These are phyloP conservation scores for Folsomia candida DNA, from an alignment of 2,888 invertebrate species.

Conservation along the genomic window DNA sequence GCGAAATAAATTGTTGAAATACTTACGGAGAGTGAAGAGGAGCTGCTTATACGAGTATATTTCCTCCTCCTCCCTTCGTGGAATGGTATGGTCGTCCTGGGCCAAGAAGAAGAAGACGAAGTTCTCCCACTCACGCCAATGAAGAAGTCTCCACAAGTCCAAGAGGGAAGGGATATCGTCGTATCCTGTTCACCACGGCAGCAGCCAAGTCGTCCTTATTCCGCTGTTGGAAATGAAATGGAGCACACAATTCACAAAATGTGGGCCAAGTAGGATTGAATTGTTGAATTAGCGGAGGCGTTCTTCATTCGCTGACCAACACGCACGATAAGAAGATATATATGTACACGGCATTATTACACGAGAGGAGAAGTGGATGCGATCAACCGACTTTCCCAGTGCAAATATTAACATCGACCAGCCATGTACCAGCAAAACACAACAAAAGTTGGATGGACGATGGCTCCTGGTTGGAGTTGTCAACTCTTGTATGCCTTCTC, in stretches of 20 bases:
- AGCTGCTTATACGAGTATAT: too few relatives aligned
- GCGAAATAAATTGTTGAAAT: not conserved
- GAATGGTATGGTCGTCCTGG: not conserved
- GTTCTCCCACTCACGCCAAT: too few relatives aligned
- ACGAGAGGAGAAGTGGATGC: not conserved
- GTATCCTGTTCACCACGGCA: too few relatives aligned
- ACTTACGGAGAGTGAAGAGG: not conserved
- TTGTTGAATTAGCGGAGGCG: not conserved
- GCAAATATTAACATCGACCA: not conserved
- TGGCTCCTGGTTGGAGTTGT: constrained; percentile 8
- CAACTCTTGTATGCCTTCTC: constrained; percentile 12
- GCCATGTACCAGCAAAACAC: not conserved
- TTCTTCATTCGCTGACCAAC: too few relatives aligned
- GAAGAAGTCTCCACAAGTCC: too few relatives aligned
- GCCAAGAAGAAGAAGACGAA: too few relatives aligned
- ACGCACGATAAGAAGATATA: not conserved
- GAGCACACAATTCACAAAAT: not conserved
- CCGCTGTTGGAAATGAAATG: not conserved
- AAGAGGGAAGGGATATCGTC: too few relatives aligned
- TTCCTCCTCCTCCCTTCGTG: too few relatives aligned
- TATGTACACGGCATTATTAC: not conserved
- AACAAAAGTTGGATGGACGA: too few relatives aligned
- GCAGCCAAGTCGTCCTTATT: too few relatives aligned
- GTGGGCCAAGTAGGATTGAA: not conserved
- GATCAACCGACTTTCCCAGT: not conserved